A percentile compares a stretch with the other conserved stretches of the same genome.
These are phyloP conservation scores for Micropoecilia bifurca DNA, from an alignment of 2,797 vertebrate genomes.

Conservation along the genomic window DNA sequence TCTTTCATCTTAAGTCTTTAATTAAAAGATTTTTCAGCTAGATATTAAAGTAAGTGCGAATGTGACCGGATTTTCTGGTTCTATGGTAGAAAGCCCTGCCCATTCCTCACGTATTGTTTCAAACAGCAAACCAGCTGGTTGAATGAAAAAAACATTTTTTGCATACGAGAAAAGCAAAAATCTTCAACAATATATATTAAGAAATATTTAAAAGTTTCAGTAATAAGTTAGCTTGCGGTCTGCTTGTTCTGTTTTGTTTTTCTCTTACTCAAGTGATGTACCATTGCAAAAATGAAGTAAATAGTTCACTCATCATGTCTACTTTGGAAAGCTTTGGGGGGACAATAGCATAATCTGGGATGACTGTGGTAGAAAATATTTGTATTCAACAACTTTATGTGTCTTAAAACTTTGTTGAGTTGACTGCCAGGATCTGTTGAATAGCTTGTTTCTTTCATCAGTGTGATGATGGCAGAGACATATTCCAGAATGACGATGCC, in stretches of 20 bases:
- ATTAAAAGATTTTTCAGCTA: neutral
- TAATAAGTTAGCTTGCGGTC: neutral
- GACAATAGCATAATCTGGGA: neutral
- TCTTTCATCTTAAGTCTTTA: neutral
- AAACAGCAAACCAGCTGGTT: neutral
- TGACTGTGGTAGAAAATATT: neutral
- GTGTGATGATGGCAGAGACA: neutral
- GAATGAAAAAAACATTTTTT: neutral
- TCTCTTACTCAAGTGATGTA: neutral
- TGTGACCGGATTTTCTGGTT: neutral
- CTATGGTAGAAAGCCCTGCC: neutral
- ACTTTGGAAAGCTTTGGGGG: neutral
- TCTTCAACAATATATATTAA: neutral
- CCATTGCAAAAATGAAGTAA: neutral
- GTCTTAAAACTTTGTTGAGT: neutral
- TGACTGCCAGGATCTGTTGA: neutral
- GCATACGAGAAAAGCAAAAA: neutral
- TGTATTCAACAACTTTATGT: neutral
- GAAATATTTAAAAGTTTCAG: neutral
- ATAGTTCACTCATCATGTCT: neutral
- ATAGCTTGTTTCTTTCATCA: slow-evolving; percentile 2
- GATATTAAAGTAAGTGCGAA: neutral
- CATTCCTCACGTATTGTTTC: neutral
- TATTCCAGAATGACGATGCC: neutral
- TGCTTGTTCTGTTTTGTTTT: neutral